Percentiles rank a stretch among this genome's conserved stretches.
These are phyloP conservation scores for Aphidius gifuensis DNA, from an alignment of 1,140 invertebrate genomes.

Conservation along the genomic window DNA sequence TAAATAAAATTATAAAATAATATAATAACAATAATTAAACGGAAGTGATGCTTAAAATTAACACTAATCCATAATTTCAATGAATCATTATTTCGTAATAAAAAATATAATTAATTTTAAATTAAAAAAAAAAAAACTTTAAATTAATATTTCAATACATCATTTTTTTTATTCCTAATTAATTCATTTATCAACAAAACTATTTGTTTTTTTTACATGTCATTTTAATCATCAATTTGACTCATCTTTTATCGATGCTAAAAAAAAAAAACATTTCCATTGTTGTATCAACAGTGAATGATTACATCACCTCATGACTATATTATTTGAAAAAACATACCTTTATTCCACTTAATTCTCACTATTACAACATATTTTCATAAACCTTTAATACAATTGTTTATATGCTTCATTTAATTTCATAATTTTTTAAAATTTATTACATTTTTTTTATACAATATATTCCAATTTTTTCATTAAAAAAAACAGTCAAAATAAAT, in stretches of 20 bases:
- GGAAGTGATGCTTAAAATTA: no score
- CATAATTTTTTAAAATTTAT: neutral
- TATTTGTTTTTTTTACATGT: neutral
- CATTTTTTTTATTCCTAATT: no score
- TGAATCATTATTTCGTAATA: no score
- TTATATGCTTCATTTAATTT: slow-evolving; percentile 3
- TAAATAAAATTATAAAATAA: no score
- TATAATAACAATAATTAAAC: no score
- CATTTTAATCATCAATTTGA: neutral
- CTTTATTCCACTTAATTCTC: neutral
- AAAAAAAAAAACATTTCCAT: slow-evolving; percentile 7
- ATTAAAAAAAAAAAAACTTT: no score
- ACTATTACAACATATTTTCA: slow-evolving; percentile 10
- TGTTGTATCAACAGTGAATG: slow-evolving; percentile 12
- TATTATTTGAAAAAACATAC: slow-evolving; percentile 15
- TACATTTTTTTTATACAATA: neutral
- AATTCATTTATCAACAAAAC: no score
- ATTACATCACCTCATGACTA: slow-evolving; percentile 15
- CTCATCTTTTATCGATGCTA: neutral
- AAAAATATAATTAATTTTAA: no score
- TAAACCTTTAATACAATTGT: neutral
- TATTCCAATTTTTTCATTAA: no score
- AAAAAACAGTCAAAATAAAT: no score
- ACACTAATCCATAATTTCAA: no score
- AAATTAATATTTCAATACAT: no score